Evolutionary conservation across 2,797 vertebrate genomes (phyloP).

Genomic region (Pteronotus mesoamericanus): DNA sequence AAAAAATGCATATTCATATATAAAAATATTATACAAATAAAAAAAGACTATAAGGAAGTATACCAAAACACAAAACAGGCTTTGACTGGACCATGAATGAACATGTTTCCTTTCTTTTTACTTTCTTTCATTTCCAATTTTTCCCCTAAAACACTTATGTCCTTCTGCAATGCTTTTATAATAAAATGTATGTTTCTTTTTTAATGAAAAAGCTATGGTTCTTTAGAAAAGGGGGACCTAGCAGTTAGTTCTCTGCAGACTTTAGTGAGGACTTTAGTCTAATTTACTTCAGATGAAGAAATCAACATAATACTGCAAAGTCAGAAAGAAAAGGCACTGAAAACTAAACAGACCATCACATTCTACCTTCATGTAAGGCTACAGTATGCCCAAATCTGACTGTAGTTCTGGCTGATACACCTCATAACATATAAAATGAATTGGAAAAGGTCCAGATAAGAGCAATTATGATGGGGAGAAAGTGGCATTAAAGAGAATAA

Average conservation of each 20-base stretch:
- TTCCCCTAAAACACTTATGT: conserved; percentile 6
- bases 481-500: neutral
- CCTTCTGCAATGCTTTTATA: neutral
- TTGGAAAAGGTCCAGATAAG: neutral
- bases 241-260: neutral
- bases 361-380: neutral
- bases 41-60: neutral
- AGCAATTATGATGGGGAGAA: neutral
- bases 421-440: neutral
- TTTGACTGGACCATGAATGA: neutral
- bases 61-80: neutral
- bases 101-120: neutral
- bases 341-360: neutral
- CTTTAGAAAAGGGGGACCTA: neutral
- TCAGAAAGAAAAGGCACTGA: neutral
- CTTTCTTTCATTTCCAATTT: conserved; percentile 20
- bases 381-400: neutral
- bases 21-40: conserved; percentile 1
- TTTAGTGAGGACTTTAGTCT: neutral
- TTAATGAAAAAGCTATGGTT: neutral
- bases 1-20: neutral
- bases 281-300: neutral
- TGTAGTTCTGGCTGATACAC: neutral
- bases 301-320: neutral
- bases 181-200: neutral